Base-by-base conservation (phyloP, 2,113 vertebrate genomes). In the Rhodinocichla rosea region DNA sequence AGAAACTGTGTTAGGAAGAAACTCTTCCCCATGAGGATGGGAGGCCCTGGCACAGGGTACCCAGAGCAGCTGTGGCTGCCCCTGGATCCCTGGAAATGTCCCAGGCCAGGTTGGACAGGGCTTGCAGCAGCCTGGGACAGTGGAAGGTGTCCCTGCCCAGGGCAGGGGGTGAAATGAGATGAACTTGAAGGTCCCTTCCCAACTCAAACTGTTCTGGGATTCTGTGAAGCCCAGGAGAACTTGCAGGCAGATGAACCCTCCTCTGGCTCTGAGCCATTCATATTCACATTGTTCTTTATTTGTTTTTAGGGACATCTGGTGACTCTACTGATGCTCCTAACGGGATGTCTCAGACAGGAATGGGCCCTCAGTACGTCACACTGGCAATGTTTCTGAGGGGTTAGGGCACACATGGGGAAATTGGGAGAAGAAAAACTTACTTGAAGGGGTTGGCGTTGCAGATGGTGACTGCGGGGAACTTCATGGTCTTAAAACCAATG, bases 361-460 rank as follows among this genome's bases (percentile, higher is more conserved):
- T 0, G 0, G 44, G 6, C 11, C 17, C 23, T 7, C 15, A 14
- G 68, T 3, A 5, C 62, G 60, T 53, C 20, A 5, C 13, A 1
- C 19, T 18, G 15, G 24, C 44, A 17, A 4, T 5, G 4, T 11
- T 13, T 4, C 45, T 2, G 53, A 20, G 35, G 32, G 13, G 17
- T 27, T 28, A 37, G 33, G 21, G 33, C 64, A 55, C 11, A 1
- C 6, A 16, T 1, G 56, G 23, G 44, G 12, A 22, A 50, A 42
- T 0, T 3, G 59, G 56, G 55, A 3, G 2, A 12, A 13, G 59
- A 37, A 37, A 26, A 67, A 73, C 98, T 97, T 91, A 98, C 98
- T 96, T 98, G 97, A 97, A 98, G 26, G 98, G 98, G 93, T 98
- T 98, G 96, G 97, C 94, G 0, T 98, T 98, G 97, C 98, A 98